Evolutionary conservation across 2,113 vertebrate genomes (phyloP).

Genomic region (Cololabis saira): DNA sequence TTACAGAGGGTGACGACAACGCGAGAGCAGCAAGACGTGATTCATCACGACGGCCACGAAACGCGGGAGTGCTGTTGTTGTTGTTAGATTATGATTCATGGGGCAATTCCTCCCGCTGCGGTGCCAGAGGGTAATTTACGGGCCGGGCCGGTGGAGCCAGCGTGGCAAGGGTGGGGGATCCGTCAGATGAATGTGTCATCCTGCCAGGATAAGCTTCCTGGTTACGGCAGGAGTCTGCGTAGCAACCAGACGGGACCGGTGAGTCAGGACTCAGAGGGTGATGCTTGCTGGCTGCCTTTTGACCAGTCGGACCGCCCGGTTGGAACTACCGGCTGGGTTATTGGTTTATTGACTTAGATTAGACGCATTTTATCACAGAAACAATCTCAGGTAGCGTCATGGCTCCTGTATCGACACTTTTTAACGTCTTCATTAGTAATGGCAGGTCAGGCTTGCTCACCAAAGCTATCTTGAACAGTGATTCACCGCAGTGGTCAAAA

Average conservation of each 20-base stretch:
- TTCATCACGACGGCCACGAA: conserved; percentile 8
- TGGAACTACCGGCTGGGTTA: conserved; percentile 12
- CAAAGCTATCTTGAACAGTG: too few species aligned
- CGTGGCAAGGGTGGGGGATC: conserved; percentile 21
- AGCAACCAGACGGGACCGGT: conserved; percentile 11
- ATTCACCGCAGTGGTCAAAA: too few species aligned
- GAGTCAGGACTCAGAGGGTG: conserved; percentile 13
- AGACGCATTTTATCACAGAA: conserved; percentile 19
- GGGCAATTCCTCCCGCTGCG: conserved; percentile 4
- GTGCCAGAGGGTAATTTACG: conserved; percentile 9
- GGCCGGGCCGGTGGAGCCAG: not conserved
- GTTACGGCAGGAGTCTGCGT: conserved; percentile 19
- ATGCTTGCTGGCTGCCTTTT: conserved; percentile 12
- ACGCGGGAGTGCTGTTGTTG: conserved; percentile 3
- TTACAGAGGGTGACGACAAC: not conserved
- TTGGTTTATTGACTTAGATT: conserved; percentile 32
- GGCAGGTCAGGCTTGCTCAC: not conserved
- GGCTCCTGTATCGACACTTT: conserved; percentile 10
- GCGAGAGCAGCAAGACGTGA: conserved; percentile 2
- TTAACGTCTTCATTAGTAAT: not conserved
- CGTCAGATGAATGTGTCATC: conserved; percentile 14
- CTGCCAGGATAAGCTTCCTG: conserved; percentile 26
- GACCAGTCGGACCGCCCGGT: conserved; percentile 1
- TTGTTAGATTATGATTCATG: conserved; percentile 26
- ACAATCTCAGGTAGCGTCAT: not conserved